These are phyloP conservation scores for Campoplex capitator DNA, from an alignment of 2,888 invertebrate genomes.

Conservation along the genomic window DNA sequence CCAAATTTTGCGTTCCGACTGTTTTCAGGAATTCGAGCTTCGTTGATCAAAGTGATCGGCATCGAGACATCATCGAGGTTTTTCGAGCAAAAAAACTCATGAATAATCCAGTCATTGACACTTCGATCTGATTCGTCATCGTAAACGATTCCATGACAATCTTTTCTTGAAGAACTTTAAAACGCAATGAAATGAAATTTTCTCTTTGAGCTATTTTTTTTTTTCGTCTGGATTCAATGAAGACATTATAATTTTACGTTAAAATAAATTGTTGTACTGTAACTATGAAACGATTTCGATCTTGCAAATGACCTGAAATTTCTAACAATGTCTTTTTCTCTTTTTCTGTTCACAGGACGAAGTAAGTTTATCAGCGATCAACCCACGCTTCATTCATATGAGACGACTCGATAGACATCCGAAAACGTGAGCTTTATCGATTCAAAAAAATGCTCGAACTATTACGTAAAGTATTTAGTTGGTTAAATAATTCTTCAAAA, in stretches of 20 bases:
- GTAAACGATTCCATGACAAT: not conserved
- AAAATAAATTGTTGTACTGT: not conserved
- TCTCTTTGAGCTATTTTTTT: not conserved
- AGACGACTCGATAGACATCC: constrained; percentile 73
- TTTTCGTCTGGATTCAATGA: too few species aligned
- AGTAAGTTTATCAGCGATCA: constrained; percentile 83
- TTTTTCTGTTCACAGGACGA: constrained; percentile 84
- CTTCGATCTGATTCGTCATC: constrained; percentile 25
- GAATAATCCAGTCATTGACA: constrained; percentile 9
- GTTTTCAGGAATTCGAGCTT: not conserved
- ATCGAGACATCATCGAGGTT: constrained; percentile 15
- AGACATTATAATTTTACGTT: not conserved
- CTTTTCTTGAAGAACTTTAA: not conserved
- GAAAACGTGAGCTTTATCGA: constrained; percentile 80
- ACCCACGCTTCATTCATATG: constrained; percentile 69
- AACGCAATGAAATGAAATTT: not conserved
- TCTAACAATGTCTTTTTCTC: constrained; percentile 75
- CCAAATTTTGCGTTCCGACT: not conserved
- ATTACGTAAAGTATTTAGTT: not conserved
- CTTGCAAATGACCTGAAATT: not conserved
- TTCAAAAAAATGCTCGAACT: constrained; percentile 43
- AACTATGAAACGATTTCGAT: not conserved
- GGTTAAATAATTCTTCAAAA: not conserved
- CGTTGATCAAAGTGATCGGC: not conserved
- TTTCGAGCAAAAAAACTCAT: not conserved